These are phyloP conservation scores for Vanessa tameamea DNA, from an alignment of 1,140 invertebrate genomes.

Conservation along the genomic window DNA sequence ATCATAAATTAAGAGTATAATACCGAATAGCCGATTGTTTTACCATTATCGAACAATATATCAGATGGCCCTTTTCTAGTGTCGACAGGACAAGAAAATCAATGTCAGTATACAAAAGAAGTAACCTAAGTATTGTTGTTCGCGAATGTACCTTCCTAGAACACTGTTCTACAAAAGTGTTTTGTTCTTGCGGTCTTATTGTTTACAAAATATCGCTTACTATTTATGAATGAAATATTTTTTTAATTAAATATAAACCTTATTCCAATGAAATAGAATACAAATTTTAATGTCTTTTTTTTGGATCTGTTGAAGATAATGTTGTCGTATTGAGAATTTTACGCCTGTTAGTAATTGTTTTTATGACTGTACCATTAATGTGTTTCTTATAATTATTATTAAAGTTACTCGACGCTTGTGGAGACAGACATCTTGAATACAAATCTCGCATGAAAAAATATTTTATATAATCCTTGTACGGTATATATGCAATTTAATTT, in stretches of 20 bases:
- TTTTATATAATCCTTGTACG: no score
- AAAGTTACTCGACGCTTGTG: not conserved
- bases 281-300: not conserved
- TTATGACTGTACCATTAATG: slow-evolving; percentile 28
- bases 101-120: slow-evolving; percentile 25
- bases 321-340: slow-evolving; percentile 24
- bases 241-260: not conserved
- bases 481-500: no score
- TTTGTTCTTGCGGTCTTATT: slow-evolving; percentile 55
- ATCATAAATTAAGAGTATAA: slow-evolving; percentile 9
- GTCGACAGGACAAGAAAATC: slow-evolving; percentile 9
- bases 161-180: slow-evolving; percentile 45
- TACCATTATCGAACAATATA: not conserved
- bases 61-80: not conserved
- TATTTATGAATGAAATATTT: not conserved
- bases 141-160: slow-evolving; percentile 50
- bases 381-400: not conserved
- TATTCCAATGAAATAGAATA: not conserved
- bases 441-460: no score
- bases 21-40: not conserved
- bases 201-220: slow-evolving; percentile 53
- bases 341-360: slow-evolving; percentile 31
- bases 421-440: no score
- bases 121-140: slow-evolving; percentile 36
- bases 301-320: not conserved